Conservation (phyloP, 2,113 vertebrate genomes). For the Gobio gobio region DNA sequence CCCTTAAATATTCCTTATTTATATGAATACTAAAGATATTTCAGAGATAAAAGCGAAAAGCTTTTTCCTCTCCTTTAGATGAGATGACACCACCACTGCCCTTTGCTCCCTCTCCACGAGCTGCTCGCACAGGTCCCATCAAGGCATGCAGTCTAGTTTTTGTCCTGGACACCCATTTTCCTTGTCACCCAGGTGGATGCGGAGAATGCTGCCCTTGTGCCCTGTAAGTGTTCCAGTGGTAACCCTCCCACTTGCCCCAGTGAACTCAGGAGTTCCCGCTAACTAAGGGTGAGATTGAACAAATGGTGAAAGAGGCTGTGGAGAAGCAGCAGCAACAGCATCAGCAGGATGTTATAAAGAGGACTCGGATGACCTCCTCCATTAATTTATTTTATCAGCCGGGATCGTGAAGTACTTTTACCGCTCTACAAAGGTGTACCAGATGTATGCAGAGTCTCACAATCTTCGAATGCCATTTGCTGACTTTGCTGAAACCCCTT, state of each 20-base stretch:
- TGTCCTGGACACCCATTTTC: constrained; percentile 14
- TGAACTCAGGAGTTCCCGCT: background rate
- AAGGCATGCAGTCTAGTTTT: background rate
- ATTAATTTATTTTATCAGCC: too few species aligned
- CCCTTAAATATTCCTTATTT: background rate
- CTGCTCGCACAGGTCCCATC: background rate
- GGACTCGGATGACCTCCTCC: too few species aligned
- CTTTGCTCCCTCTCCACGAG: background rate
- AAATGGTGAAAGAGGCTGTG: background rate
- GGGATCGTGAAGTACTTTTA: background rate
- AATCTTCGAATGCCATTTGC: background rate
- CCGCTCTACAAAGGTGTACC: background rate
- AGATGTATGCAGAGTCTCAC: background rate
- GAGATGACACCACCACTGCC: background rate
- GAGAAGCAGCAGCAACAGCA: too few species aligned
- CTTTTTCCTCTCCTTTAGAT: background rate
- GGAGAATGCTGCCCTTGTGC: constrained; percentile 36
- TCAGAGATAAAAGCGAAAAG: background rate
- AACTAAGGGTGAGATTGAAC: background rate
- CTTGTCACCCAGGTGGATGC: constrained; percentile 22
- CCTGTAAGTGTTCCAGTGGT: background rate
- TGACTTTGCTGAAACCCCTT: constrained; percentile 10
- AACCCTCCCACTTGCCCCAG: background rate
- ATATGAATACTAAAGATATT: background rate
- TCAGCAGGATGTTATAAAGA: too few species aligned